Evolutionary conservation across 2,797 vertebrate genomes (phyloP).

Genomic region (Masticophis lateralis): DNA sequence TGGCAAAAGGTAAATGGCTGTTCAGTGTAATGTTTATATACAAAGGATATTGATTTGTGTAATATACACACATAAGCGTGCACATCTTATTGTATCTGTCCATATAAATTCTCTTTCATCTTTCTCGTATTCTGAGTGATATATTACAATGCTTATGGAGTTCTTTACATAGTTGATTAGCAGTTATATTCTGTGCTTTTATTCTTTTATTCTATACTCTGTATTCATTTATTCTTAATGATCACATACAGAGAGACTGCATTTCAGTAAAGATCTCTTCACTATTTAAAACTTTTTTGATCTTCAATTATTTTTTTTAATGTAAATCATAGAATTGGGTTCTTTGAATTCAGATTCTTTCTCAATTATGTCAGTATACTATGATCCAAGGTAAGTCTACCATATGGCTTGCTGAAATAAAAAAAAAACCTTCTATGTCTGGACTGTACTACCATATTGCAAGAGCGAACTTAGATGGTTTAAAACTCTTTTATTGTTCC

Average conservation of each 20-base stretch:
- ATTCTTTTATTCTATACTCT: background rate
- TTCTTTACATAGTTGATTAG: conserved; percentile 36
- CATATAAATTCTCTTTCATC: conserved; percentile 54
- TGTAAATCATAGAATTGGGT: background rate
- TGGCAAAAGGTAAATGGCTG: conserved; percentile 33
- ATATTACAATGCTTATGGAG: conserved; percentile 59
- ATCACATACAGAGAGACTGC: conserved; percentile 17
- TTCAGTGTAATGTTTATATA: background rate
- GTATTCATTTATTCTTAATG: conserved; percentile 30
- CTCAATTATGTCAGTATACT: background rate
- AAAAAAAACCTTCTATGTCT: background rate
- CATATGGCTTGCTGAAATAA: background rate
- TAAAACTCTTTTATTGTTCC: background rate
- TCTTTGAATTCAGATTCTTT: background rate
- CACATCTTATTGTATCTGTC: conserved; percentile 42
- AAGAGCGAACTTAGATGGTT: background rate
- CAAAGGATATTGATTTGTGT: conserved; percentile 34
- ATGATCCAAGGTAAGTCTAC: background rate
- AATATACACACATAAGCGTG: background rate
- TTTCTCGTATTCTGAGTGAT: conserved; percentile 60
- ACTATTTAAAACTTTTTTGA: background rate
- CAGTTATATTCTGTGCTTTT: conserved; percentile 11
- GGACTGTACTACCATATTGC: background rate
- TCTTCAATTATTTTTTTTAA: conserved; percentile 18
- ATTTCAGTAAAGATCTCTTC: conserved; percentile 40